phyloP scores from a whole-genome alignment of 2,797 vertebrate species.

The Myotis findleyi region DNA sequence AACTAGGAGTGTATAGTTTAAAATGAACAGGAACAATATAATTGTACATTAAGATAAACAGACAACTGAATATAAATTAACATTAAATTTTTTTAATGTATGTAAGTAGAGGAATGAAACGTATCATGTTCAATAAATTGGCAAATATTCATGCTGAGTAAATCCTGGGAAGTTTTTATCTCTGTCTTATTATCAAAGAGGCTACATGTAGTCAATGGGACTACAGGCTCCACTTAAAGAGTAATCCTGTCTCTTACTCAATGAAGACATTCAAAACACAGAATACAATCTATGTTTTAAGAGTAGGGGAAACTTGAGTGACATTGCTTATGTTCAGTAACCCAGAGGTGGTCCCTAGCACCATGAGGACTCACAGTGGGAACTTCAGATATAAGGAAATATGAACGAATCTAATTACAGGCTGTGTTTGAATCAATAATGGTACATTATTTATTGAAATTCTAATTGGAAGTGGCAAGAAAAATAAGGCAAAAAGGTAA shows the following conservation, averaged over 20 bases:
- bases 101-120: neutral
- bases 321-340: neutral
- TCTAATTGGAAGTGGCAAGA: neutral
- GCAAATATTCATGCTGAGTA: neutral
- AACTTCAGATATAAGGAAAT: neutral
- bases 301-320: neutral
- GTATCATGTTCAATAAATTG: neutral
- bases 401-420: neutral
- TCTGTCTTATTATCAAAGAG: neutral
- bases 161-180: neutral
- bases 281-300: neutral
- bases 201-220: neutral
- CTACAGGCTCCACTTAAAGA: neutral
- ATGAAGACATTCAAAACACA: slow-evolving; percentile 16
- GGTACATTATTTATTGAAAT: neutral
- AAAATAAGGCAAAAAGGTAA: slow-evolving; percentile 44
- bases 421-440: neutral
- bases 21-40: neutral
- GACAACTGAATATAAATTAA: neutral
- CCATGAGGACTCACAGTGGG: neutral
- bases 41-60: slow-evolving; percentile 5
- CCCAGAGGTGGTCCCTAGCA: neutral
- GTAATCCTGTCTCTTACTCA: neutral
- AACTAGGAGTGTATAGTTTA: neutral
- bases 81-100: neutral